Base-by-base conservation (phyloP, 2,113 vertebrate species). In the Cinclus mexicanus region DNA sequence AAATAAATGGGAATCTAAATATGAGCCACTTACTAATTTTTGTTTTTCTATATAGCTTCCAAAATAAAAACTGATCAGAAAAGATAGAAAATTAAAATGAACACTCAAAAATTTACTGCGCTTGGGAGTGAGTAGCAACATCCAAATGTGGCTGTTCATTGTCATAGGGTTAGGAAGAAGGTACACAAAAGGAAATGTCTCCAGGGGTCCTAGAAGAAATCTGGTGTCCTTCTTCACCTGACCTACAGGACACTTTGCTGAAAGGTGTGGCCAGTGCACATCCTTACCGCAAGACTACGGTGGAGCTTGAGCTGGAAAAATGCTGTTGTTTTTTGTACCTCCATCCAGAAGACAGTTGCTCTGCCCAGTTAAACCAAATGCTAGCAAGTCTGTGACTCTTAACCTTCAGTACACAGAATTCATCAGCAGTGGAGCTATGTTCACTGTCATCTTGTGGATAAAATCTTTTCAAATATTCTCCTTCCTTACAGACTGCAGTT, bases 31-130 rank as follows among this genome's bases (percentile, higher is more conserved):
- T 92, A 82, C 46, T 75, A 10, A 56, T 75, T 75, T 89, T 52
- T 94, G 10, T 81, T 95, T 97, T 78, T 37, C 61, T 94, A 85
- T 63, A 84, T 53, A 85, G 17, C 41, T 75, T 77, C 47, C 50
- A 79, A 91, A 93, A 80, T 70, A 72, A 80, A 91, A 83, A 47
- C 19, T 52, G 28, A 55, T 47, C 26, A 53, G 47, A 56, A 70
- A 85, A 80, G 33, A 76, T 12, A 21, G 46, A 79, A 83, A 77
- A 80, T 46, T 41, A 59, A 88, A 94, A 39, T 52, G 55, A 89
- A 39, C 49, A 87, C 37, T 87, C 9, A 64, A 70, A 89, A 91
- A 67, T 59, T n/a, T 83, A 33, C 49, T 82, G 35, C 12, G 9
- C 6, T 77, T 72, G 33, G 14, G 64, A 57, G 9, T 1, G 2